Percentiles rank a stretch among this genome's conserved stretches.
phyloP scores from a whole-genome alignment of 2,113 vertebrate genomes.

The Shinisaurus crocodilurus region DNA sequence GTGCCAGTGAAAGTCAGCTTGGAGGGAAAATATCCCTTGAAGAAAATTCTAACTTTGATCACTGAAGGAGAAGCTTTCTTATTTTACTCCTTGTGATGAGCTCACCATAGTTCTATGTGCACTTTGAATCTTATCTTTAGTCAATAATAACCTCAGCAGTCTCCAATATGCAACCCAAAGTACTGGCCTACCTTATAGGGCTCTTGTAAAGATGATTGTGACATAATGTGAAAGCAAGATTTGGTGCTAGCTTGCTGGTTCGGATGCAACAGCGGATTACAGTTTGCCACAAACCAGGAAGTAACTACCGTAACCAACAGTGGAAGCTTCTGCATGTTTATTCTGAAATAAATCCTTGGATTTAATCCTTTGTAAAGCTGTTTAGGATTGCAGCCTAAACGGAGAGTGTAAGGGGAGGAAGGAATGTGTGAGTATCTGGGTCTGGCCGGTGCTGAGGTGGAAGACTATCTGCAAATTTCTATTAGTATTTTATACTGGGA shows the following conservation, averaged over 20 bases:
- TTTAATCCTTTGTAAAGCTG: background rate
- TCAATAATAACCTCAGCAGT: conserved; percentile 23
- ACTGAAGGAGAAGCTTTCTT: conserved; percentile 23
- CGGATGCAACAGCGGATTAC: no score
- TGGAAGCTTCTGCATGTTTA: background rate
- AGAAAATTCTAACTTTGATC: conserved; percentile 44
- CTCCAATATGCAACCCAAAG: background rate
- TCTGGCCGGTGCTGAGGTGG: no score
- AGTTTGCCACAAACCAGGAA: background rate
- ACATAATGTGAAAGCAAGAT: no score
- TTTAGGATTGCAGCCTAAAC: background rate
- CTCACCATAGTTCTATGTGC: conserved; percentile 42
- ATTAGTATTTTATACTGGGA: no score
- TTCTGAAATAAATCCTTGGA: no score
- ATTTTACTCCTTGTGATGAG: conserved; percentile 24
- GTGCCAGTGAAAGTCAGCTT: conserved; percentile 52
- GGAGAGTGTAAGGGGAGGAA: background rate
- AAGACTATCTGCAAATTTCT: no score
- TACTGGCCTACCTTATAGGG: background rate
- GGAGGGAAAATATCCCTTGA: background rate
- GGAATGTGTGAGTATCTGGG: no score
- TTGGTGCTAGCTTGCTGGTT: background rate
- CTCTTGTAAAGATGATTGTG: background rate
- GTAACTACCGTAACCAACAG: background rate
- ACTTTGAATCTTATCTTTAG: conserved; percentile 4